These are phyloP conservation scores for Macquaria australasica DNA, from an alignment of 2,113 vertebrate species.

Conservation along the genomic window DNA sequence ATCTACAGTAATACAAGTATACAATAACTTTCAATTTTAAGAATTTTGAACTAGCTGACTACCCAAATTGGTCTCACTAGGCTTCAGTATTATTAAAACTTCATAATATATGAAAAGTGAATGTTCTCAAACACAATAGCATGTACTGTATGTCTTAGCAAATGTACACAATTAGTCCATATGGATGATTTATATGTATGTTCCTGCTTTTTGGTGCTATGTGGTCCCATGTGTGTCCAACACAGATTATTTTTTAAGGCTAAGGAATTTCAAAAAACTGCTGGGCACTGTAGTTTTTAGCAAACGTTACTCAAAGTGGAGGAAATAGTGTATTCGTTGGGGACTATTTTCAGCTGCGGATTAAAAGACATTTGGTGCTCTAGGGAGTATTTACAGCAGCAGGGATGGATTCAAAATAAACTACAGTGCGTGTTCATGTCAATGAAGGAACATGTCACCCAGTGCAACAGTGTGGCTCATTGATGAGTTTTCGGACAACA, in stretches of 20 bases:
- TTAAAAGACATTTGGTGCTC: neutral
- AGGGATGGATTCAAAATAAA: neutral
- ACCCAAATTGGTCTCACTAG: neutral
- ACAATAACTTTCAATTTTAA: neutral
- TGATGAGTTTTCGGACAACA: neutral
- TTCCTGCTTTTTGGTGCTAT: too few species aligned
- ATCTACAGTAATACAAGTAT: neutral
- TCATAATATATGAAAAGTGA: neutral
- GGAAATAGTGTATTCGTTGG: neutral
- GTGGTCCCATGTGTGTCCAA: too few species aligned
- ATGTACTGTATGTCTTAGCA: neutral
- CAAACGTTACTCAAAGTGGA: neutral
- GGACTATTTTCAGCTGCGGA: neutral
- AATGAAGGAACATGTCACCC: neutral
- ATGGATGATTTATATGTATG: neutral
- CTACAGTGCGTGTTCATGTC: neutral
- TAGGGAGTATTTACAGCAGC: neutral
- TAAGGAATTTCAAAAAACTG: neutral
- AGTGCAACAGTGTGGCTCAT: neutral
- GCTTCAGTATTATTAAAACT: neutral
- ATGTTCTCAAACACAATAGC: neutral
- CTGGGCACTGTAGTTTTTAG: neutral
- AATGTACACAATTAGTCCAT: neutral
- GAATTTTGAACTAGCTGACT: neutral
- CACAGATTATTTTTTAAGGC: too few species aligned